A percentile compares a stretch with the other conserved stretches of the same genome.
Conservation (phyloP, 2,888 invertebrate genomes). For the Chaetogeoica ovagalla region DNA sequence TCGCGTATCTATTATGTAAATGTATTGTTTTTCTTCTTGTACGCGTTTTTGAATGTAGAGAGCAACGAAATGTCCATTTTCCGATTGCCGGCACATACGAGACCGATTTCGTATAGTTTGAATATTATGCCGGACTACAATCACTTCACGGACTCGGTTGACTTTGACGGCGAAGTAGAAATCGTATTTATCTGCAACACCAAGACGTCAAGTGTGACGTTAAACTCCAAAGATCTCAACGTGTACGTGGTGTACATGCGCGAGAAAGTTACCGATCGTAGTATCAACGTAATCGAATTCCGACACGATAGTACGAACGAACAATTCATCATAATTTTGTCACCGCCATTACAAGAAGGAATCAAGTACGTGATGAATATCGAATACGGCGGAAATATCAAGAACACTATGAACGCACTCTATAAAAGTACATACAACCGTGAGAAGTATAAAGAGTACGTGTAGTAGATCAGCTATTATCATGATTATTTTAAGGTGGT, state of each 20-base stretch:
- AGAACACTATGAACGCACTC: neutral
- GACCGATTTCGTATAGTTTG: constrained; percentile 6
- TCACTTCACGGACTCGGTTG: fast-evolving
- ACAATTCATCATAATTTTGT: neutral
- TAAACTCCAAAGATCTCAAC: neutral
- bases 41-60: neutral
- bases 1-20: no score
- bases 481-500: no score
- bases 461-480: neutral
- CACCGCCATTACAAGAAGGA: neutral
- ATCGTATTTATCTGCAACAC: neutral
- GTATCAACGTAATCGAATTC: neutral
- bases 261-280: neutral
- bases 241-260: constrained; percentile 22
- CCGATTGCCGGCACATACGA: neutral
- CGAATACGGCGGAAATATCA: neutral
- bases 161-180: neutral
- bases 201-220: neutral
- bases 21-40: neutral
- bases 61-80: neutral
- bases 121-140: neutral
- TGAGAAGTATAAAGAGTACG: neutral
- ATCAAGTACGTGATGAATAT: neutral
- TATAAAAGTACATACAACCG: neutral
- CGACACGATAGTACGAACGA: neutral